Evolutionary conservation across 1,140 invertebrate genomes (phyloP), one percentile per base, ranked within the genome.

Genomic region (Drosophila truncata): DNA sequence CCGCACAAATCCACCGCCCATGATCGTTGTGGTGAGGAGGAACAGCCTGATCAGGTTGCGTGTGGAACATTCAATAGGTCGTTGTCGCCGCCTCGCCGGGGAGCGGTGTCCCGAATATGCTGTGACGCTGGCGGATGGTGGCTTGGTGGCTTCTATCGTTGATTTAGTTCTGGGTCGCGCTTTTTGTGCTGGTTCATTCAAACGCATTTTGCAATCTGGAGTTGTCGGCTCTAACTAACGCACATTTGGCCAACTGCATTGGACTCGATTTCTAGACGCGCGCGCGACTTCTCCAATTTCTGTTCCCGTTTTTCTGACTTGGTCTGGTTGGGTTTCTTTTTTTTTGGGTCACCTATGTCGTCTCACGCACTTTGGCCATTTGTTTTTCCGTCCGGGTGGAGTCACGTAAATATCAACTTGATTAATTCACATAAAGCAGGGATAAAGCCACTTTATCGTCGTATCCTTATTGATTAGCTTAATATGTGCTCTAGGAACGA

Each of bases 161-260:
- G 55, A 41, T 69, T 78, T 66, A 59, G 55, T 63, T 67, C 55
- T 67, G 64, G 76, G 35, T 78, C 64, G 75, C 82, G 84, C 44
- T 71, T 46, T 69, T 72, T 72, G 42, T 60, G 78, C 47, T 71
- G 85, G 80, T 81, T 83, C 85, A 90, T 70, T 91, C 88, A 91
- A 90, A 91, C 85, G 86, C 85, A 90, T 90, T 90, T 88, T 88
- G 85, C 71, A 74, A 63, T 81, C 65, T 80, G 77, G 49, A 65
- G 74, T 82, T 78, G 82, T 88, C 87, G 72, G 65, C 69, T 70
- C 82, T 87, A 87, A 70, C 80, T 74, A 75, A 81, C 75, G 83
- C 82, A 85, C 82, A 85, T 85, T 85, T 85, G 73, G 77, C 69
- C 67, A 85, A 90, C 84, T 91, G 86, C 86, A 90, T 90, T 82